Evolutionary conservation across 30 jellyfish, hydroid and myxozoan species (phyloP).

Genomic region (Hydra vulgaris): DNA sequence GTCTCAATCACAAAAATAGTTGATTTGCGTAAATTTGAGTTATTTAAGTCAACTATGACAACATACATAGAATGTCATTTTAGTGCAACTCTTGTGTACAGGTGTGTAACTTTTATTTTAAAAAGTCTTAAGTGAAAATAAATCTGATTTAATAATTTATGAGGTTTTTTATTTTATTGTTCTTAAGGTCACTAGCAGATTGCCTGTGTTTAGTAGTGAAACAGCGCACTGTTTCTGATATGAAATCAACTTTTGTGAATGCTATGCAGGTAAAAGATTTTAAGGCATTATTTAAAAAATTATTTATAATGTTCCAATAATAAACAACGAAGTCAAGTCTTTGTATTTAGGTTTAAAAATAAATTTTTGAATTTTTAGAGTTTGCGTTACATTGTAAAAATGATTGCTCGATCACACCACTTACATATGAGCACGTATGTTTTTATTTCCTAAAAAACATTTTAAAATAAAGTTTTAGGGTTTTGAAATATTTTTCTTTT

Average conservation of each 20-base stretch:
- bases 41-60: constrained; percentile 60
- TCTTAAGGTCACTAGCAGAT: constrained; percentile 14
- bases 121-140: not conserved
- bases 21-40: constrained; percentile 43
- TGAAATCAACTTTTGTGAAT: not conserved
- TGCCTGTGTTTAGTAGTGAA: constrained; percentile 8
- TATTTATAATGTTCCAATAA: no score
- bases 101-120: constrained; percentile 37
- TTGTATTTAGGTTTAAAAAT: no score
- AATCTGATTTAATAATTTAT: not conserved
- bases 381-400: constrained; percentile 34
- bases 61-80: constrained; percentile 79
- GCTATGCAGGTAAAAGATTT: constrained; percentile 10
- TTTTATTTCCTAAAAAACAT: no score
- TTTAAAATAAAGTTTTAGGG: no score
- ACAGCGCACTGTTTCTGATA: not conserved
- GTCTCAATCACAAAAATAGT: constrained; percentile 41
- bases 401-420: constrained; percentile 46
- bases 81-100: constrained; percentile 79
- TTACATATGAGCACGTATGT: constrained; percentile 21
- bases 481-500: not conserved
- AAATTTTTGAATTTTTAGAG: constrained; percentile 53
- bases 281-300: not conserved
- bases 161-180: not conserved
- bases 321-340: no score